Evolutionary conservation across 1,140 invertebrate species (phyloP).

Genomic region (Babylonia areolata): DNA sequence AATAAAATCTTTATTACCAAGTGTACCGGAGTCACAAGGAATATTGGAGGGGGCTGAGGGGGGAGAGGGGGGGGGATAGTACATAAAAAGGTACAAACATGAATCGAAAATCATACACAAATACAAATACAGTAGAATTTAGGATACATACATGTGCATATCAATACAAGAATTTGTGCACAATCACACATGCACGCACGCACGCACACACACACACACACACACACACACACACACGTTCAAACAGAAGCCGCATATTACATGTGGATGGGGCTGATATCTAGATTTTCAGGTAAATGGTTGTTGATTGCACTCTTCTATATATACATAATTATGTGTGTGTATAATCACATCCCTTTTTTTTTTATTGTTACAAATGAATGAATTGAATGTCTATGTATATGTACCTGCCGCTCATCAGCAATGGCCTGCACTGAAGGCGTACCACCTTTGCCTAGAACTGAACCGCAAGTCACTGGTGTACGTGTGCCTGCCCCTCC

Average conservation of each 20-base stretch:
- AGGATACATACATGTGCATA: too few species aligned
- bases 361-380: background rate
- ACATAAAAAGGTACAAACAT: too few species aligned
- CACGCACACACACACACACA: conserved; percentile 18
- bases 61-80: too few species aligned
- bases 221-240: conserved; percentile 15
- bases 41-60: too few species aligned
- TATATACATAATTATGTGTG: background rate
- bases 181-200: background rate
- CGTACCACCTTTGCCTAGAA: background rate
- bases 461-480: background rate
- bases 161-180: too few species aligned
- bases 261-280: too few species aligned
- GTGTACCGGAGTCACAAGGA: too few species aligned
- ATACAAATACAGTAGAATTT: too few species aligned
- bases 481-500: conserved; percentile 1
- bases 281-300: too few species aligned
- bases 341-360: background rate
- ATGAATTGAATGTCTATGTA: background rate
- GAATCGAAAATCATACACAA: too few species aligned
- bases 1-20: too few species aligned
- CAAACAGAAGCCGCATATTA: too few species aligned
- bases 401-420: background rate
- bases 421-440: background rate
- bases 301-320: background rate